Evolutionary conservation across 2,888 invertebrate genomes (phyloP).

Genomic region (Eupelmus urozonus): DNA sequence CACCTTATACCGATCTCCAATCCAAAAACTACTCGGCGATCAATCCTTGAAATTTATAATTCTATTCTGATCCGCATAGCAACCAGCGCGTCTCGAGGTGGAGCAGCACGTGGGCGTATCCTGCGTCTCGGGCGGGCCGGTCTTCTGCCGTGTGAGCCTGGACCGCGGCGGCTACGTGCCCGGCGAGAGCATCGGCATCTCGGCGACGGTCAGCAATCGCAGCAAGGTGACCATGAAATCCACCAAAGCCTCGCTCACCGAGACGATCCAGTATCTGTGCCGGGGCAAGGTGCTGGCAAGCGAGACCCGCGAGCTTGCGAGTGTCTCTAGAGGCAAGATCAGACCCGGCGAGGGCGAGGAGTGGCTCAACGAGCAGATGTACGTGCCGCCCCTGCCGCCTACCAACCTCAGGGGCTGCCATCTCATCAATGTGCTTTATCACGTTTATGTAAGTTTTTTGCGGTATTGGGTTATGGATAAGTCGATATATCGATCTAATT

Average conservation of each 20-base stretch:
- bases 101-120: slow-evolving; percentile 93
- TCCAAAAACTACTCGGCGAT: too few species aligned
- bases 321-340: slow-evolving; percentile 88
- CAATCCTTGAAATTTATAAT: not conserved
- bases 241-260: slow-evolving; percentile 91
- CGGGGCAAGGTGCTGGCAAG: slow-evolving; percentile 91
- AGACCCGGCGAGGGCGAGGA: slow-evolving; percentile 88
- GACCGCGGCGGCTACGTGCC: slow-evolving; percentile 97
- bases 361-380: slow-evolving; percentile 92
- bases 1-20: too few species aligned
- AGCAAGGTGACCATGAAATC: slow-evolving; percentile 90
- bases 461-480: too few species aligned
- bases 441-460: slow-evolving; percentile 89
- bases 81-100: slow-evolving; percentile 93
- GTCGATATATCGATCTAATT: too few species aligned
- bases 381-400: slow-evolving; percentile 95
- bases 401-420: slow-evolving; percentile 96
- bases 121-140: slow-evolving; percentile 92
- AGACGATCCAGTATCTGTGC: slow-evolving; percentile 93
- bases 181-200: slow-evolving; percentile 93
- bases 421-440: slow-evolving; percentile 94
- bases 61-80: slow-evolving; percentile 78
- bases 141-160: slow-evolving; percentile 90
- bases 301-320: slow-evolving; percentile 91
- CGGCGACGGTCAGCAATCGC: slow-evolving; percentile 90